Base-by-base conservation (phyloP, 2,888 invertebrate genomes). In the Eilema depressum region DNA sequence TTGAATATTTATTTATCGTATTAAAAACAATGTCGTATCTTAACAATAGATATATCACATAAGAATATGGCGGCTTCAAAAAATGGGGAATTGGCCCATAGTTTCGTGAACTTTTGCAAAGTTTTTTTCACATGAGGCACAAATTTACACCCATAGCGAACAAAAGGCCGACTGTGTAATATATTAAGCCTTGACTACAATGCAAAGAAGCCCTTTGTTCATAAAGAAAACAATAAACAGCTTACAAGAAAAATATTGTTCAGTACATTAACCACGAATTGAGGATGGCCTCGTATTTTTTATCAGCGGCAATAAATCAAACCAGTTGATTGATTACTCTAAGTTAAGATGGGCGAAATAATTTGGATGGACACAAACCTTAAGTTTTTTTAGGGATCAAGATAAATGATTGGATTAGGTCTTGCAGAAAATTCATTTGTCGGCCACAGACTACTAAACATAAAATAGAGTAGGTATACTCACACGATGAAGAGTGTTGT, bases 281-380 rank as follows among this genome's bases (percentile, higher is more conserved):
- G 37, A 20, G 20, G n/a, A 53, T n/a, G n/a, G 53, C 37, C 57
- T 68, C 63, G 59, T 37, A 20, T 57, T 57, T 60, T 69, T 65
- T 69, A 25, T 20, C 47, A 1, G 26, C 14, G 11, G n/a, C 47
- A 61, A 71, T 64, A 64, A 68, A 68, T 37, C 60, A 60, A 71
- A 28, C 17, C 62, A 71, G 33, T 64, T 80, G 80, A 80, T 78
- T 76, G 78, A 80, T 78, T 76, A 26, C 70, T 70, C 68, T 67
- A 65, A 65, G 11, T 64, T 67, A 63, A 79, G 74, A 64, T 63
- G 56, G 53, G 26, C 30, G 33, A 67, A 64, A 62, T 77, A 75
- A 77, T 77, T 73, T 74, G 70, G 71, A 75, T 75, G 69, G 71
- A 81, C 77, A 66, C 26, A 68, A 60, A 57, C 72, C 25, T 56